A percentile compares a stretch with the other conserved stretches of the same genome.
Evolutionary conservation across 2,888 invertebrate species (phyloP).

Genomic region (Acronicta alni): DNA sequence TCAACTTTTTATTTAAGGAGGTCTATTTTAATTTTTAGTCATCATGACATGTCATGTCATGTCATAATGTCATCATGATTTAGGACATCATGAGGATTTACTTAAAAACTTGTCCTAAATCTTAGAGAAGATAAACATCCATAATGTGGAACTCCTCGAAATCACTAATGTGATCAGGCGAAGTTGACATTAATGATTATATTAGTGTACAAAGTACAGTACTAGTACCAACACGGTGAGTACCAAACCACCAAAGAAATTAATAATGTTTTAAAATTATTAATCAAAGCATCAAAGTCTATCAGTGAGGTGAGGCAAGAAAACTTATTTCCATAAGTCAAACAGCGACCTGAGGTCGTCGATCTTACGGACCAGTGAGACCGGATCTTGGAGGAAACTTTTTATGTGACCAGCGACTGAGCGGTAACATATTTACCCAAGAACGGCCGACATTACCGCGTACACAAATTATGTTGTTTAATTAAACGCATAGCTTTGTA

Average conservation of each 20-base stretch:
- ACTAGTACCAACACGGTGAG: no score
- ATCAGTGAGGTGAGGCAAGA: slow-evolving; percentile 78
- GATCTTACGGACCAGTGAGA: slow-evolving; percentile 84
- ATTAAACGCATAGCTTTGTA: slow-evolving; percentile 48
- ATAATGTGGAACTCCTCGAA: no score
- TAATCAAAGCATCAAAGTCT: slow-evolving; percentile 68
- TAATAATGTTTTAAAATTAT: slow-evolving; percentile 52
- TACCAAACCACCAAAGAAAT: no score
- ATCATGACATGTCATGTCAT: no score
- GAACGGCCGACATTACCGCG: slow-evolving; percentile 56
- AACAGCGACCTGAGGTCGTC: slow-evolving; percentile 83
- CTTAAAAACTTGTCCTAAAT: no score
- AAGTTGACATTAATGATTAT: no score
- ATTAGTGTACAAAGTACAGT: no score
- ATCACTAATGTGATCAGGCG: no score
- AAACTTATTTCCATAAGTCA: slow-evolving; percentile 87
- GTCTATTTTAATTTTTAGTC: background rate
- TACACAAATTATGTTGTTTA: slow-evolving; percentile 57
- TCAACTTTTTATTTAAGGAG: background rate
- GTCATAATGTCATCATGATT: no score
- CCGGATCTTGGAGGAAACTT: slow-evolving; percentile 84
- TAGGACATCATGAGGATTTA: no score
- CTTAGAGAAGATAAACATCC: no score
- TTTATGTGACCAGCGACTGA: slow-evolving; percentile 81
- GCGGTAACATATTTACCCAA: slow-evolving; percentile 82